A percentile compares a stretch with the other conserved stretches of the same genome.
These are phyloP conservation scores for Drosophila murphyi DNA, from an alignment of 1,140 invertebrate species.

Conservation along the genomic window DNA sequence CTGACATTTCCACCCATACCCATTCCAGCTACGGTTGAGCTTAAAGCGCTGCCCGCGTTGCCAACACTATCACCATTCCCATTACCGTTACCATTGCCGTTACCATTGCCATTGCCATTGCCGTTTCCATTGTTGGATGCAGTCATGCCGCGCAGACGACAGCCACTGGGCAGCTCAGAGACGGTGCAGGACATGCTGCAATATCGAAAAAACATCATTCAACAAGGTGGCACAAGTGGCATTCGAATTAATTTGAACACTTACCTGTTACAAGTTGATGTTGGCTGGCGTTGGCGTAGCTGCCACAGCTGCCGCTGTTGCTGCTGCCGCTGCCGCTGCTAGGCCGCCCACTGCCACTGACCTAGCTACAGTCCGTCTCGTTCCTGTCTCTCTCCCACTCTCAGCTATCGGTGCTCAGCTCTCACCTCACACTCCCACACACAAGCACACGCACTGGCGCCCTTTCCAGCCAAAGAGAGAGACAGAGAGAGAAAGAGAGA, in stretches of 20 bases:
- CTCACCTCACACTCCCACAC: conserved; percentile 27
- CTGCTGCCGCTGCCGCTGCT: conserved; percentile 59
- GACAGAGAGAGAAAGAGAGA: background rate
- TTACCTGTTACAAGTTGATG: conserved; percentile 75
- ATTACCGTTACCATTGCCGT: conserved; percentile 52
- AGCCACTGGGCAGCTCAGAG: conserved; percentile 83
- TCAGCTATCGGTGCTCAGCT: conserved; percentile 2
- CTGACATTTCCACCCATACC: conserved; percentile 5
- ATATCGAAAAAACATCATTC: background rate
- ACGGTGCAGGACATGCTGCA: conserved; percentile 83
- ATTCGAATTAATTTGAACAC: conserved; percentile 31
- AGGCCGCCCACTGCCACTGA: conserved; percentile 75
- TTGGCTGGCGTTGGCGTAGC: conserved; percentile 50
- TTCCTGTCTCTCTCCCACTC: conserved; percentile 42
- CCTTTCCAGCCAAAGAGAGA: conserved; percentile 15
- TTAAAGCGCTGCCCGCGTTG: conserved; percentile 31
- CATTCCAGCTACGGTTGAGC: conserved; percentile 18
- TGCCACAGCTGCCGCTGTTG: conserved; percentile 62
- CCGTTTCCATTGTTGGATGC: conserved; percentile 62
- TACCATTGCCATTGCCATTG: conserved; percentile 56
- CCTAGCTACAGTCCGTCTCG: conserved; percentile 65
- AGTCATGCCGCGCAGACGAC: conserved; percentile 83
- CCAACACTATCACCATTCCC: conserved; percentile 34
- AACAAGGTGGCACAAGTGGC: background rate
- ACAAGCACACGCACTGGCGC: conserved; percentile 26